Conservation (phyloP, 2,888 invertebrate species). For the Nymphalis c-album region DNA sequence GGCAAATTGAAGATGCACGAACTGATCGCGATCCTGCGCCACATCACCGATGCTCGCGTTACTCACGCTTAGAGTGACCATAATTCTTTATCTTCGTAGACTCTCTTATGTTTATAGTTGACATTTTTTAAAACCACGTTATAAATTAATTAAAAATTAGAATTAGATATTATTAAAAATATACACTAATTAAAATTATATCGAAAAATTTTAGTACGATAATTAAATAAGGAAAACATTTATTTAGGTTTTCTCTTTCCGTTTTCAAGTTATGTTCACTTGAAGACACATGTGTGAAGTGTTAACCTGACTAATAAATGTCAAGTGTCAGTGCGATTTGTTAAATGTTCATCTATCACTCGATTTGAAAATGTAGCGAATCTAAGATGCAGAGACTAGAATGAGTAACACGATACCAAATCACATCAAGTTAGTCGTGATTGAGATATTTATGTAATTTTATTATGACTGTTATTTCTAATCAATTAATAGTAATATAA, state of each 20-base stretch:
- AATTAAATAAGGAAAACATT: not conserved
- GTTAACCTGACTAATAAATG: not conserved
- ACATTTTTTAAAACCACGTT: too few species aligned
- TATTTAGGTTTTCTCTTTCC: not conserved
- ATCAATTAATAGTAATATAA: too few species aligned
- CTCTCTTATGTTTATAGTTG: not conserved
- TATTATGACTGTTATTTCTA: not conserved
- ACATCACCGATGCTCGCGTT: conserved; percentile 17
- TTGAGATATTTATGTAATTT: not conserved
- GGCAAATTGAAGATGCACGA: conserved; percentile 50
- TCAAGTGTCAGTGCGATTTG: not conserved
- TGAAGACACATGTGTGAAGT: not conserved
- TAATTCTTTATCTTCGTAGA: not conserved
- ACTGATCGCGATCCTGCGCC: conserved; percentile 28
- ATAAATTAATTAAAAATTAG: too few species aligned
- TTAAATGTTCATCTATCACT: not conserved
- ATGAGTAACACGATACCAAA: not conserved
- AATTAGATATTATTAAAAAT: not conserved
- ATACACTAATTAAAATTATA: too few species aligned
- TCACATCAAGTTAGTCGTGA: not conserved
- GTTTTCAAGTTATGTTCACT: not conserved
- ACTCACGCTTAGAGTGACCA: conserved; percentile 14
- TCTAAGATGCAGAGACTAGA: not conserved
- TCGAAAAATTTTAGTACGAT: too few species aligned
- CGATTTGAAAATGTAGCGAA: not conserved